Evolutionary conservation across 2,888 invertebrate genomes (phyloP).

Genomic region (Pegoplata infirma): DNA sequence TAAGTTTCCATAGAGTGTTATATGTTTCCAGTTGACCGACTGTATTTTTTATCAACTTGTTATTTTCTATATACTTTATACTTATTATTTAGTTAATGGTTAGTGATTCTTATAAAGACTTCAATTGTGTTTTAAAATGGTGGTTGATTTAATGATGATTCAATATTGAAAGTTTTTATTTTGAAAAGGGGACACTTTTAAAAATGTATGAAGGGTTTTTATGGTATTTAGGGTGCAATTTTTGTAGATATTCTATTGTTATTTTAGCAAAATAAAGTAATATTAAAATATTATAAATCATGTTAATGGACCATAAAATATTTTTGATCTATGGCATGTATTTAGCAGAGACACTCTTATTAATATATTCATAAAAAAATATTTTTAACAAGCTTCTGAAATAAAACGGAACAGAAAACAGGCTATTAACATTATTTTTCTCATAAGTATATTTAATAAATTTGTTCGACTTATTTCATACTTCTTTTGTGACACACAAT

Average conservation of each 20-base stretch:
- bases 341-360: not conserved
- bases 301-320: constrained; percentile 43
- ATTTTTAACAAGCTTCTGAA: too few relatives aligned
- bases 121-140: constrained; percentile 35
- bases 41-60: too few relatives aligned
- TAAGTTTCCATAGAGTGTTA: too few relatives aligned
- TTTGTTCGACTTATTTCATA: too few relatives aligned
- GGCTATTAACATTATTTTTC: too few relatives aligned
- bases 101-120: constrained; percentile 19
- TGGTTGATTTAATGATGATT: constrained; percentile 56
- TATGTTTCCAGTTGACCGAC: too few relatives aligned
- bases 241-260: constrained; percentile 16
- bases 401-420: too few relatives aligned
- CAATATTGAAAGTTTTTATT: constrained; percentile 34
- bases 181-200: constrained; percentile 13
- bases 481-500: too few relatives aligned
- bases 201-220: constrained; percentile 4
- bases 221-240: constrained; percentile 5
- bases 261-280: not conserved
- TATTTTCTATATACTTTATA: not conserved
- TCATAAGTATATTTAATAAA: too few relatives aligned
- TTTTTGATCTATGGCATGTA: constrained; percentile 39
- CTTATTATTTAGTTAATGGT: constrained; percentile 26
- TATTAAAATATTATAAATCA: constrained; percentile 40
- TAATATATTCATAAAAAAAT: too few relatives aligned